Conservation (phyloP, 1,140 invertebrate species). For the Colletes gigas region DNA sequence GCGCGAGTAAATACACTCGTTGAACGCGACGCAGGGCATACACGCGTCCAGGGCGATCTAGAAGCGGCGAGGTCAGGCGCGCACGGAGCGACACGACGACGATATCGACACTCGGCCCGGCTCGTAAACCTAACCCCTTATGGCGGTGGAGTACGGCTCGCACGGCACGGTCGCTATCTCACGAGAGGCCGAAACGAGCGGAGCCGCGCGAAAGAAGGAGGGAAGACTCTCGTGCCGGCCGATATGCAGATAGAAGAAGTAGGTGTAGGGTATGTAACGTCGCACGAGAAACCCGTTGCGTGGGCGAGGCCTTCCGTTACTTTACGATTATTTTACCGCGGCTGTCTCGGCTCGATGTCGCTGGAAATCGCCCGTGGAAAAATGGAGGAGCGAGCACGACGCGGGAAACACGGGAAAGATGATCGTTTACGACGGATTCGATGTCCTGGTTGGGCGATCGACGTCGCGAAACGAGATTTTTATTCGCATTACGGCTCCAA, state of each 20-base stretch:
- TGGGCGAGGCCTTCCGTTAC: slow-evolving; percentile 63
- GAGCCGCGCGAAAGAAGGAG: slow-evolving; percentile 25
- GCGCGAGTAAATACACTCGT: slow-evolving; percentile 7
- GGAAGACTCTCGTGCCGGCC: slow-evolving; percentile 40
- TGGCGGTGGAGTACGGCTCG: slow-evolving; percentile 51
- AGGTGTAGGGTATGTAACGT: slow-evolving; percentile 61
- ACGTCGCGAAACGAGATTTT: neutral
- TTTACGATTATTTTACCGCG: slow-evolving; percentile 69
- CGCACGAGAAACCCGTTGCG: slow-evolving; percentile 48
- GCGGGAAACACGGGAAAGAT: slow-evolving; percentile 20
- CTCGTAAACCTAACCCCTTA: slow-evolving; percentile 67
- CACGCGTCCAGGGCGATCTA: slow-evolving; percentile 32
- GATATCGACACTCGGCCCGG: slow-evolving; percentile 59
- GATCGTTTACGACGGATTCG: slow-evolving; percentile 50
- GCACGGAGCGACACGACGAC: slow-evolving; percentile 44
- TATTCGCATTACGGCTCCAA: neutral
- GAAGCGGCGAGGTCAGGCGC: slow-evolving; percentile 56
- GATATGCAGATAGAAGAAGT: slow-evolving; percentile 69
- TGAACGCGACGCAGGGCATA: neutral
- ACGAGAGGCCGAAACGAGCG: slow-evolving; percentile 55
- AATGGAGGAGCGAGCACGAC: neutral
- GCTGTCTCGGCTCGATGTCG: slow-evolving; percentile 25
- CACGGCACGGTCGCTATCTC: slow-evolving; percentile 57
- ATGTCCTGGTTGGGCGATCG: slow-evolving; percentile 4
- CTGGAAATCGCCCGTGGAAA: slow-evolving; percentile 21